Percentiles rank a stretch among this genome's conserved stretches.
These are phyloP conservation scores for Pangasius larnaudii DNA, from an alignment of 2,797 vertebrate species.

Conservation along the genomic window DNA sequence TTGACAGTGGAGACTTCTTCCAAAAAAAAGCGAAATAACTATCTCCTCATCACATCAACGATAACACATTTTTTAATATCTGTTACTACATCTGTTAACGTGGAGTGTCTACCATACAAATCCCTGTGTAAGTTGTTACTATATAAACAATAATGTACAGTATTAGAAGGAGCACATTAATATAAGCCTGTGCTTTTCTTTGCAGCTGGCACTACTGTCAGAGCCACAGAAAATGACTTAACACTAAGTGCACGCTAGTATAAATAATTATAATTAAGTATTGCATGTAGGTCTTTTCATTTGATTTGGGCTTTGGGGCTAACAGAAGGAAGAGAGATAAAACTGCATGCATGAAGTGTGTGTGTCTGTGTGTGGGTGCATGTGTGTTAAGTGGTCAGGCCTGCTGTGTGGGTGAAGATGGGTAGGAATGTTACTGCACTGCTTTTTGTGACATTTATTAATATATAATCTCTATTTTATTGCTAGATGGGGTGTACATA, in stretches of 20 bases:
- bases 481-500: neutral
- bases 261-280: neutral
- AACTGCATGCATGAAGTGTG: neutral
- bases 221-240: neutral
- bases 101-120: neutral
- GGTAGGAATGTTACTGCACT: neutral
- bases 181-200: neutral
- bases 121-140: neutral
- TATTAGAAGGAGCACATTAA: neutral
- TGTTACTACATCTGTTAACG: neutral
- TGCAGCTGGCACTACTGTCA: neutral
- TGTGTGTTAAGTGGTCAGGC: neutral
- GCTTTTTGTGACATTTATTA: conserved; percentile 11
- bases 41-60: neutral
- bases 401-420: conserved; percentile 10
- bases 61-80: neutral
- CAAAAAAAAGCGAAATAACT: neutral
- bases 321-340: neutral
- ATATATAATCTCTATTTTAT: neutral
- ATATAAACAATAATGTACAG: neutral
- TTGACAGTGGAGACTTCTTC: neutral
- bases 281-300: neutral
- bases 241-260: neutral
- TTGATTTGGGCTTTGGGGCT: neutral
- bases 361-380: neutral